phyloP scores from a whole-genome alignment of 2,888 invertebrate species.

The Drosophila anceps region DNA sequence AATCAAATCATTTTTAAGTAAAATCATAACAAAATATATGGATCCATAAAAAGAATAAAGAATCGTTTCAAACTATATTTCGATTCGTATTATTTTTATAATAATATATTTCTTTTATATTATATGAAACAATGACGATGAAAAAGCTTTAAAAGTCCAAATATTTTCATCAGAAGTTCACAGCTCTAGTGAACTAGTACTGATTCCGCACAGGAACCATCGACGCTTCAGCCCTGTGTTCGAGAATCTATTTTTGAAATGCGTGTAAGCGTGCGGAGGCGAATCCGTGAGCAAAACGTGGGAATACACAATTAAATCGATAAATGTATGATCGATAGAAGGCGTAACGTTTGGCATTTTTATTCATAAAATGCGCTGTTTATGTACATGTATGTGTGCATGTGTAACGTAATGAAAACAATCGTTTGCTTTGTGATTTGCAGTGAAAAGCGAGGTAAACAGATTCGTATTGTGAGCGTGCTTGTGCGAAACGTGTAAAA shows the following conservation, averaged over 20 bases:
- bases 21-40: no score
- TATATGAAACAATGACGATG: no score
- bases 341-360: slow-evolving; percentile 59
- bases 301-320: slow-evolving; percentile 52
- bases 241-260: slow-evolving; percentile 33
- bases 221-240: slow-evolving; percentile 49
- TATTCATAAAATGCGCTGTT: slow-evolving; percentile 56
- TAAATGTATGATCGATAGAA: slow-evolving; percentile 72
- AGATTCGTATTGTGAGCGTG: background rate
- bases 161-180: background rate
- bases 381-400: slow-evolving; percentile 15
- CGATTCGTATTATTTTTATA: background rate
- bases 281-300: slow-evolving; percentile 31
- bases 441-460: slow-evolving; percentile 47
- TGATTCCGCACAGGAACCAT: slow-evolving; percentile 24
- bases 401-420: slow-evolving; percentile 34
- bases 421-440: slow-evolving; percentile 33
- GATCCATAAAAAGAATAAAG: no score
- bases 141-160: no score
- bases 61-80: no score
- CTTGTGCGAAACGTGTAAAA: slow-evolving; percentile 45
- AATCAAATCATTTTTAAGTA: background rate
- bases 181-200: slow-evolving; percentile 3
- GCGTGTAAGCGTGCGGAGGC: slow-evolving; percentile 10
- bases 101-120: background rate